Evolutionary conservation across 2,888 invertebrate species (phyloP), one percentile per base, ranked within the genome.

Genomic region (Lasioglossum oenotherae): DNA sequence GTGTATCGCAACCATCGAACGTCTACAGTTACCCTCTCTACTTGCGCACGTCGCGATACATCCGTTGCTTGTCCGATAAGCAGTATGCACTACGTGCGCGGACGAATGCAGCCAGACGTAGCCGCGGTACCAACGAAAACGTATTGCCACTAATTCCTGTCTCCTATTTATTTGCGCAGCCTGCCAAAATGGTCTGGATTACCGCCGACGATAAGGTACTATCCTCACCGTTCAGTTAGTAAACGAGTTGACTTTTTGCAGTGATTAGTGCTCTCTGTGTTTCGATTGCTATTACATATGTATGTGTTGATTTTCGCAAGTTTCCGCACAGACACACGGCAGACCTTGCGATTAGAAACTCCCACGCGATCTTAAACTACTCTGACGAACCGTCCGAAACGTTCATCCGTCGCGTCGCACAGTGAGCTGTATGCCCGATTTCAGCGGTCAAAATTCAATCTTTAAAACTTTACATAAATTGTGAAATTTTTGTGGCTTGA

Each of bases 141-240:
- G 78, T 81, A 87, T 78, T 81, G 74, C 78, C 86, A 87, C 91
- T 95, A 95, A 95, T 94, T 86, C 92, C 92, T 89, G 89, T 93
- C 92, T 93, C 91, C 91, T 93, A 92, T 95, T 94, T 95, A 92
- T 95, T 95, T 93, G 88, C 92, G 93, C 95, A 95, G 95, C 94
- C 93, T 89, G 92, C 92, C 93, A 94, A 93, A 94, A 95, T 95
- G 95, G 94, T 95, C 92, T 95, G 95, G 95, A 93, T 93, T 91
- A 94, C 95, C 91, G 88, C 80, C 92, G 94, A 95, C 85, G 95
- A 95, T 92, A 93, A 95, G 95, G 95, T 95, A 95, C 91, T 86
- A 78, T 44, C 35, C 57, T 71, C 49, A 64, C 80, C 71, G 41
- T 38, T 53, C 46, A 23, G 57, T 78, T 41, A 82, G 53, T 88